Evolutionary conservation across 2,113 vertebrate genomes (phyloP), one percentile per base, ranked within the genome.

Genomic region (Cisticola juncidis): DNA sequence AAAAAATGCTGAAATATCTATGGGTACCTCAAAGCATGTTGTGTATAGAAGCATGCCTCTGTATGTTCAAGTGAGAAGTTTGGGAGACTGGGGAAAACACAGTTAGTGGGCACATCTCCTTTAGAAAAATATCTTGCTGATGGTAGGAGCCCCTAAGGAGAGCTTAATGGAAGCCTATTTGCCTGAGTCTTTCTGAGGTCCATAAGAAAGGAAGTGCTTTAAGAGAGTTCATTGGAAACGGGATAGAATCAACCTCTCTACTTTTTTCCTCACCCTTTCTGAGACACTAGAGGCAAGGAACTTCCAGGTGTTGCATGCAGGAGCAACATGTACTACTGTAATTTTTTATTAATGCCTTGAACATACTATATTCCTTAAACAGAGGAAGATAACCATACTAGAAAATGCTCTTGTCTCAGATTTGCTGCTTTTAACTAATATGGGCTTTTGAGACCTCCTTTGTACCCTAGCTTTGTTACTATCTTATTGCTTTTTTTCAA

Each of bases 141-240:
- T 83, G 33, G 29, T 62, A 88, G 53, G 14, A 89, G 40, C 14
- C 69, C 76, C 35, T 50, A 66, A 76, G 78, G 80, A 95, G 76
- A 94, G 47, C 65, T 94, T 85, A 90, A 64, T 76, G 79, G 90
- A 87, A 97, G 20, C 33, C 35, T 65, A 17, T 73, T 12, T 87
- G 28, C 72, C n/a, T 86, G n/a, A 74, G 24, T 91, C 38, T 53
- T 57, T 77, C n/a, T 45, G 45, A 80, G 62, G 21, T 95, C 91
- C 69, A 50, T 28, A 79, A 62, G 47, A 94, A 81, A 82, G 69
- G 25, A 76, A 92, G 33, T 69, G 57, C 35, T 95, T 91, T 92
- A 92, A 78, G 47, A 85, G 26, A 92, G 42, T 45, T 83, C 69
- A 85, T 51, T 86, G 53, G 56, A 77, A 87, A 74, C 1, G 3